Evolutionary conservation across 2,797 vertebrate genomes (phyloP).

Genomic region (Lithobates pipiens): DNA sequence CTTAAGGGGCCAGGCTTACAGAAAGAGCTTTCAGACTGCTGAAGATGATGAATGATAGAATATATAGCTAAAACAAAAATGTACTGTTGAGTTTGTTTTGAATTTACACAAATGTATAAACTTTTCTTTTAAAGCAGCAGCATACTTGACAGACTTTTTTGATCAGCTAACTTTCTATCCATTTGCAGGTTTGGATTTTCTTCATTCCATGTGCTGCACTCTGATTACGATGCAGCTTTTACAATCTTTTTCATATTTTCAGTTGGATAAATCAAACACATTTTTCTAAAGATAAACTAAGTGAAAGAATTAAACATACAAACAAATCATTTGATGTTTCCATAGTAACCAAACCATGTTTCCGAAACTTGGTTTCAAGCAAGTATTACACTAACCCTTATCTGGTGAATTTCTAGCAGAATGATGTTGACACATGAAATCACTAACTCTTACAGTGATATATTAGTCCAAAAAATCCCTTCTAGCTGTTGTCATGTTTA

Average conservation of each 20-base stretch:
- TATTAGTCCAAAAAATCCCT: too few relatives aligned
- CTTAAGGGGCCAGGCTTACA: not conserved
- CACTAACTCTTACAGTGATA: not conserved
- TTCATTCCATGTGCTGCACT: constrained; percentile 32
- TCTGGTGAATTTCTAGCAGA: constrained; percentile 12
- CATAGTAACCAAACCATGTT: constrained; percentile 18
- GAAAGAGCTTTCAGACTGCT: not conserved
- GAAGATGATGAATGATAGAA: not conserved
- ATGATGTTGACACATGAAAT: not conserved
- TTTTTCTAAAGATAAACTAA: constrained; percentile 51
- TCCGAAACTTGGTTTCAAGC: constrained; percentile 2
- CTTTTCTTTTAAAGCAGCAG: not conserved
- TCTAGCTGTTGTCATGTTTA: too few relatives aligned
- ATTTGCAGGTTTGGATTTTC: constrained; percentile 3
- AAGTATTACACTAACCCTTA: constrained; percentile 10
- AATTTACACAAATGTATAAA: not conserved
- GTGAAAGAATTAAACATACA: constrained; percentile 45
- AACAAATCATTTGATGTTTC: constrained; percentile 35
- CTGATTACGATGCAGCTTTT: not conserved
- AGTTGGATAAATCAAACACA: constrained; percentile 46
- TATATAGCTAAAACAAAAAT: not conserved
- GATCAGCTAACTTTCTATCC: constrained; percentile 1
- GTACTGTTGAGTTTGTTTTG: not conserved
- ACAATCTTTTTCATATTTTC: constrained; percentile 11
- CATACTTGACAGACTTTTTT: constrained; percentile 20